Base-by-base conservation (phyloP, 2,888 invertebrate genomes). In the Lottia scabra region DNA sequence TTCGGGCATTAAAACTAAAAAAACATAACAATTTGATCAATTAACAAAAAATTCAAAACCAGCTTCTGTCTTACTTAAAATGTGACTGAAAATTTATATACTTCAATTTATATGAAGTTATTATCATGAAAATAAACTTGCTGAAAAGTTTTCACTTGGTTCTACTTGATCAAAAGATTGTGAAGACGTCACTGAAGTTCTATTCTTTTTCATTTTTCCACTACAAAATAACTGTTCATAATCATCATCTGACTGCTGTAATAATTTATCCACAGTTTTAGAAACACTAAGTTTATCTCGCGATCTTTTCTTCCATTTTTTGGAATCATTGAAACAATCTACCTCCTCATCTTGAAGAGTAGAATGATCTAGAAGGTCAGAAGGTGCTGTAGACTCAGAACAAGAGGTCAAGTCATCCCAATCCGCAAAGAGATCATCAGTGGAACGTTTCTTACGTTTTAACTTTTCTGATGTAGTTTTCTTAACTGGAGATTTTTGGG, bases 201-300 rank as follows among this genome's bases (percentile, higher is more conserved):
- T 38, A 8, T 38, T 38, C 65, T 71, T 80, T 62, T 70, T 73
- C 77, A 82, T 69, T 72, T 80, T 82, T 27, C 83, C 84, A 15
- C 75, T 73, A 13, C 74, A 68, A 70, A 83, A 81, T 19, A 85
- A 67, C n/a, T 75, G 77, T 15, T 74, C 73, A 72, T 78, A 83
- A 26, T 81, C 79, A 30, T 80, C 78, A 30, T 80, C 77, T 67
- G 79, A 80, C n/a, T 82, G 80, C 10, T 78, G 73, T 19, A 83
- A 78, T 65, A 84, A 72, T 68, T 75, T 76, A 48, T 82, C 80
- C 2, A 81, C 80, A 16, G 71, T 70, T 16, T 78, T 70, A 8
- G 69, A 45, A 48, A 67, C 62, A 65, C 75, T 71, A 19, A 66
- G 70, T 30, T 75, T 75, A 19, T 23, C 56, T 56, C 23, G 8